Conservation (phyloP, 2,888 invertebrate species). For the Chymomyza procnemis region DNA sequence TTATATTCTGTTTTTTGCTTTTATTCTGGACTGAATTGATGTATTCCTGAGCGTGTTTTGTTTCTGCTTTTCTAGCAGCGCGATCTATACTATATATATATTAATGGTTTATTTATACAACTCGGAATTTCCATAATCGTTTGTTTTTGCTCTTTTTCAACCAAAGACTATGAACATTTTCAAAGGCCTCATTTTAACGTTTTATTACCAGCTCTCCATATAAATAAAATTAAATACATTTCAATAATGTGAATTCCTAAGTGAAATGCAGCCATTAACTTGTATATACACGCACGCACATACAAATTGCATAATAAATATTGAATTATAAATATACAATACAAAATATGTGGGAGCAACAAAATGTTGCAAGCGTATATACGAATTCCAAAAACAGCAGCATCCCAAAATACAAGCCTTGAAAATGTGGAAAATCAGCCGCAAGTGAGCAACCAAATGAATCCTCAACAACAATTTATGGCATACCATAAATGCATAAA, state of each 20-base stretch:
- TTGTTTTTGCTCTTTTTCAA: neutral
- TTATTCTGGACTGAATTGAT: too few relatives aligned
- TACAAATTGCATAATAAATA: slow-evolving; percentile 50
- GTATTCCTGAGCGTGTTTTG: too few relatives aligned
- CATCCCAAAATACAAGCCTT: neutral
- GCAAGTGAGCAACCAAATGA: neutral
- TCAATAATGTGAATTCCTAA: slow-evolving; percentile 22
- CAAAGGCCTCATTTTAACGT: neutral
- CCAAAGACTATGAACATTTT: neutral
- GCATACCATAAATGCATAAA: slow-evolving; percentile 34
- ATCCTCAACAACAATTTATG: slow-evolving; percentile 39
- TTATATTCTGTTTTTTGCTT: too few relatives aligned
- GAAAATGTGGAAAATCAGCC: neutral
- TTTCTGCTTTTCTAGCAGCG: neutral
- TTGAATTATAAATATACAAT: slow-evolving; percentile 45
- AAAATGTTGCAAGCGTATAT: slow-evolving; percentile 19
- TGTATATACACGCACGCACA: slow-evolving; percentile 7
- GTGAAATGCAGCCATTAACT: slow-evolving; percentile 36
- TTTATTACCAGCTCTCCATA: neutral
- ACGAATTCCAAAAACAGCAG: neutral
- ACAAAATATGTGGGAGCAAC: neutral
- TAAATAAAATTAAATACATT: neutral
- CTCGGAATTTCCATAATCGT: neutral
- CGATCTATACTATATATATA: neutral
- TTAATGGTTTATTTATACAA: neutral